A percentile compares a stretch with the other conserved stretches of the same genome.
phyloP scores from a whole-genome alignment of 2,113 vertebrate species.

The Galeopterus variegatus region DNA sequence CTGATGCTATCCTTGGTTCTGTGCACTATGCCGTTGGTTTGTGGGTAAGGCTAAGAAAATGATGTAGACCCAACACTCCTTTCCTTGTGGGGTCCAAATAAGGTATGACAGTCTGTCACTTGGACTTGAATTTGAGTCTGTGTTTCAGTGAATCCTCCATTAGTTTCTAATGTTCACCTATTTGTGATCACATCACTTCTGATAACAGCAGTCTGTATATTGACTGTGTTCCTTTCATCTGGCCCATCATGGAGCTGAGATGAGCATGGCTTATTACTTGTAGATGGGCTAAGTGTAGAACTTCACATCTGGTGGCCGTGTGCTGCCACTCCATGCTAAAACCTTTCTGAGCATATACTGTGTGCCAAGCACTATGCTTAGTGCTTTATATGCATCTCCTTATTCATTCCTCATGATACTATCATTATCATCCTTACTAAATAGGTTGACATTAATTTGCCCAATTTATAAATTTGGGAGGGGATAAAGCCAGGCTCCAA shows the following conservation, averaged over 20 bases:
- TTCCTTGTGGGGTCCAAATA: neutral
- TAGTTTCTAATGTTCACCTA: neutral
- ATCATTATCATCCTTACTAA: no score
- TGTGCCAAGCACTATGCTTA: neutral
- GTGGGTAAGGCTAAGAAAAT: neutral
- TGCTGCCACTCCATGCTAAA: neutral
- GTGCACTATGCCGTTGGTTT: no score
- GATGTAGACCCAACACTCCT: neutral
- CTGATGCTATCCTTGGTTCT: neutral
- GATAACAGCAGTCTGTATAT: neutral
- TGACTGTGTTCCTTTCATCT: neutral
- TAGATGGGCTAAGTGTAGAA: neutral
- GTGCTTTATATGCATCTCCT: neutral
- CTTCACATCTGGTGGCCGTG: neutral
- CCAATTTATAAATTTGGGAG: neutral
- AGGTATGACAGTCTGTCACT: neutral
- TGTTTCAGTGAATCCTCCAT: neutral
- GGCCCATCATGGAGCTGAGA: neutral
- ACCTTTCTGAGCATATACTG: neutral
- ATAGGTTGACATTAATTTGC: neutral
- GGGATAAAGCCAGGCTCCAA: neutral
- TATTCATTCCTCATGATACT: neutral
- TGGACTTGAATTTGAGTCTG: neutral
- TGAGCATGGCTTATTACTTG: neutral
- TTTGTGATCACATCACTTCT: neutral